phyloP scores from a whole-genome alignment of 2,888 invertebrate species.

The Phyllotreta cruciferae region DNA sequence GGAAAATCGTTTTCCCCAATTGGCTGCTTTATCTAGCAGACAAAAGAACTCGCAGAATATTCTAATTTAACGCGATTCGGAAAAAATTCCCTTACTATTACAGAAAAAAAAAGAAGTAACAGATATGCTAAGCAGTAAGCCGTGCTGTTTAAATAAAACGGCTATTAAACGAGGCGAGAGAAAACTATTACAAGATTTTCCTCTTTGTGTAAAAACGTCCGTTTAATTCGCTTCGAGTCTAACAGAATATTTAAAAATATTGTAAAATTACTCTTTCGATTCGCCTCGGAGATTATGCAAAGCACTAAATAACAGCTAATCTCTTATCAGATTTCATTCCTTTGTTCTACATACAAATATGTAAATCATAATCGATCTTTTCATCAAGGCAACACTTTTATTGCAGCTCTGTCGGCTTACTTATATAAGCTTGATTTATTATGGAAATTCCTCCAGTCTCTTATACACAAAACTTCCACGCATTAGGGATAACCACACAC shows the following conservation, averaged over 20 bases:
- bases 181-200: too few species aligned
- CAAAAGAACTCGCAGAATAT: conserved; percentile 23
- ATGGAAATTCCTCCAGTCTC: conserved; percentile 6
- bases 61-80: conserved; percentile 23
- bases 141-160: neutral
- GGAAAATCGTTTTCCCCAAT: conserved; percentile 21
- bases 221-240: too few species aligned
- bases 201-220: too few species aligned
- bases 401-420: conserved; percentile 10
- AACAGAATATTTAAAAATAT: too few species aligned
- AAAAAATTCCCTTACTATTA: neutral
- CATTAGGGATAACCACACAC: too few species aligned
- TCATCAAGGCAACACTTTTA: conserved; percentile 19
- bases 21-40: conserved; percentile 24
- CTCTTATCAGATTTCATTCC: conserved; percentile 17
- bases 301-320: conserved; percentile 16
- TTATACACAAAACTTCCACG: too few species aligned
- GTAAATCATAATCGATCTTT: conserved; percentile 24
- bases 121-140: neutral
- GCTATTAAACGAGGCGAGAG: too few species aligned
- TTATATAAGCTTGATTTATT: conserved; percentile 23
- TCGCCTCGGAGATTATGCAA: conserved; percentile 19
- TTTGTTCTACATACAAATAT: conserved; percentile 27
- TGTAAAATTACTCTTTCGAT: neutral
- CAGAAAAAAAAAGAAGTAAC: conserved; percentile 3